These are phyloP conservation scores for Pogonognathellus flavescens DNA, from an alignment of 1,140 invertebrate species.

Conservation along the genomic window DNA sequence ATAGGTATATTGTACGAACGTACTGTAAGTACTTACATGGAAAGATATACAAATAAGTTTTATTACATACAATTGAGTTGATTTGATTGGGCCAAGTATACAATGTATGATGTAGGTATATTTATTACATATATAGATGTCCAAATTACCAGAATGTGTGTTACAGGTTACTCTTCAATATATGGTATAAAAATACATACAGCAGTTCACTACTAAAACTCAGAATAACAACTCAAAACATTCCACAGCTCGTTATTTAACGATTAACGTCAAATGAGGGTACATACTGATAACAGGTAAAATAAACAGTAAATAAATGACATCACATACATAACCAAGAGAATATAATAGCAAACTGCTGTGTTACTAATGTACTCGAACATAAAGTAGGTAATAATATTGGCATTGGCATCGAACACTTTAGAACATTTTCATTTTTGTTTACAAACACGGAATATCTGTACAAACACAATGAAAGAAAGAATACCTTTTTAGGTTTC, in stretches of 20 bases:
- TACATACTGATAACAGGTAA: background rate
- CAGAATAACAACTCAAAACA: background rate
- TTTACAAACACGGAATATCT: background rate
- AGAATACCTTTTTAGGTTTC: background rate
- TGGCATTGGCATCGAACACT: slow-evolving; percentile 43
- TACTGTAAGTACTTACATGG: too few species aligned
- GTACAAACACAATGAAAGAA: background rate
- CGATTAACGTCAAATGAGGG: background rate
- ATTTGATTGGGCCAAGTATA: too few species aligned
- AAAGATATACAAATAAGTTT: too few species aligned
- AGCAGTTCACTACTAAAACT: background rate
- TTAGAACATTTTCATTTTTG: slow-evolving; percentile 5
- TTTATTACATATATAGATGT: too few species aligned
- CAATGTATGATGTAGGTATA: too few species aligned
- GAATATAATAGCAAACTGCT: background rate
- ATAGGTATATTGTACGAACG: too few species aligned
- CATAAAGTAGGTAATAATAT: background rate
- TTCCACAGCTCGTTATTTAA: background rate
- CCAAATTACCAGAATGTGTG: too few species aligned
- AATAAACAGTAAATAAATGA: background rate
- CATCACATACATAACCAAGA: background rate
- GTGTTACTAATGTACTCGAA: background rate
- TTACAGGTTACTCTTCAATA: too few species aligned
- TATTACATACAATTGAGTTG: too few species aligned
- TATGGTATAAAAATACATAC: too few species aligned